These are phyloP conservation scores for Anolis carolinensis DNA, from an alignment of 2,113 vertebrate species.

Conservation along the genomic window DNA sequence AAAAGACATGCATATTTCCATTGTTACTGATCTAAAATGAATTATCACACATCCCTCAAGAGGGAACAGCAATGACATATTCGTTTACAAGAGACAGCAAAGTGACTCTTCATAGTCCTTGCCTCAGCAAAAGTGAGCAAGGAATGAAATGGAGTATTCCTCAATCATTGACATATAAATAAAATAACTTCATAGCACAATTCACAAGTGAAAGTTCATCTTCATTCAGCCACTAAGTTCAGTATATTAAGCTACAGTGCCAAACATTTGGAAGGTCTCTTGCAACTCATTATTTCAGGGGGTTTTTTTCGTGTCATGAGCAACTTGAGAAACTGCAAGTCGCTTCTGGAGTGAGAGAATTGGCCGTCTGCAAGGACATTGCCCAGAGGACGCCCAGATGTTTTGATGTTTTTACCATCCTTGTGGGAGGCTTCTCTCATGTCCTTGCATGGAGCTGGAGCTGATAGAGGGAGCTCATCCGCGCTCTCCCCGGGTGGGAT, in stretches of 20 bases:
- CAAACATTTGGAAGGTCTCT: conserved; percentile 55
- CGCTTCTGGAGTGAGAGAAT: too few species aligned
- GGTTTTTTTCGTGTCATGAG: too few species aligned
- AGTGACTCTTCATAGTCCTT: conserved; percentile 42
- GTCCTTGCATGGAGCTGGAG: too few species aligned
- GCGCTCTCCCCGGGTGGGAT: too few species aligned
- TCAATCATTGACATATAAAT: conserved; percentile 65
- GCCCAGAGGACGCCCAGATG: too few species aligned
- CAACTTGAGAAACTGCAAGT: too few species aligned
- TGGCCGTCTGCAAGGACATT: too few species aligned
- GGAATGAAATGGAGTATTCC: conserved; percentile 57
- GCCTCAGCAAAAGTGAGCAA: conserved; percentile 63
- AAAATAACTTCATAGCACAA: conserved; percentile 62
- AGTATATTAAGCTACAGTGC: conserved; percentile 48
- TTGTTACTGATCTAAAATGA: conserved; percentile 56
- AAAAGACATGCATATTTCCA: conserved; percentile 43
- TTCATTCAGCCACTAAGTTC: conserved; percentile 65
- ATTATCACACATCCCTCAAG: conserved; percentile 53
- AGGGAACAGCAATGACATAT: conserved; percentile 57
- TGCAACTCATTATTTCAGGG: background rate
- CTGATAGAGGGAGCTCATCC: too few species aligned
- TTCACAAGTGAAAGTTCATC: conserved; percentile 64
- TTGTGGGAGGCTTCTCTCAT: too few species aligned
- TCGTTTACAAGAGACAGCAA: conserved; percentile 43
- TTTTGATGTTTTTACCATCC: too few species aligned